Conservation (phyloP, 2,888 invertebrate genomes). For the Syrista parreyssii region DNA sequence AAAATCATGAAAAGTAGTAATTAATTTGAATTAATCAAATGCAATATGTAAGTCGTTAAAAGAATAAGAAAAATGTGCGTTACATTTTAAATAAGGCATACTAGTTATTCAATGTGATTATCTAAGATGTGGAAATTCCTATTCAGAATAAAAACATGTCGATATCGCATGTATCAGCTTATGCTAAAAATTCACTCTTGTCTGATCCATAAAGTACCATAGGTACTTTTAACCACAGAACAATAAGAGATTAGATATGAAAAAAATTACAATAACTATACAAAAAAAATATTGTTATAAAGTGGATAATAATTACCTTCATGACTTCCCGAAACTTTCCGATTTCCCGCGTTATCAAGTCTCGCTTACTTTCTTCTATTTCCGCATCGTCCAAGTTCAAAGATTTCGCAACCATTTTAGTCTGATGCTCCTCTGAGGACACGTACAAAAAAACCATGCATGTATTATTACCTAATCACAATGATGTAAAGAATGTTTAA, state of each 20-base stretch:
- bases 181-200: neutral
- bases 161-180: neutral
- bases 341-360: slow-evolving; percentile 96
- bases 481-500: neutral
- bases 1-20: neutral
- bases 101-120: neutral
- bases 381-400: slow-evolving; percentile 81
- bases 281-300: neutral
- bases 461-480: neutral
- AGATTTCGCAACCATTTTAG: slow-evolving; percentile 58
- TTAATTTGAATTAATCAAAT: neutral
- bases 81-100: neutral
- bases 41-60: neutral
- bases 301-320: slow-evolving; percentile 77
- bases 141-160: neutral
- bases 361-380: slow-evolving; percentile 95
- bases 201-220: neutral
- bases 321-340: slow-evolving; percentile 97
- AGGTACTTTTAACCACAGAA: neutral
- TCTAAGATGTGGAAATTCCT: neutral
- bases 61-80: neutral
- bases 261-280: neutral
- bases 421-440: slow-evolving; percentile 72
- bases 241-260: neutral
- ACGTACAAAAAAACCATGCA: slow-evolving; percentile 24